Evolutionary conservation across 35 echinoderm and acorn worm genomes (phyloP).

Genomic region (Holothuria glaberrima): DNA sequence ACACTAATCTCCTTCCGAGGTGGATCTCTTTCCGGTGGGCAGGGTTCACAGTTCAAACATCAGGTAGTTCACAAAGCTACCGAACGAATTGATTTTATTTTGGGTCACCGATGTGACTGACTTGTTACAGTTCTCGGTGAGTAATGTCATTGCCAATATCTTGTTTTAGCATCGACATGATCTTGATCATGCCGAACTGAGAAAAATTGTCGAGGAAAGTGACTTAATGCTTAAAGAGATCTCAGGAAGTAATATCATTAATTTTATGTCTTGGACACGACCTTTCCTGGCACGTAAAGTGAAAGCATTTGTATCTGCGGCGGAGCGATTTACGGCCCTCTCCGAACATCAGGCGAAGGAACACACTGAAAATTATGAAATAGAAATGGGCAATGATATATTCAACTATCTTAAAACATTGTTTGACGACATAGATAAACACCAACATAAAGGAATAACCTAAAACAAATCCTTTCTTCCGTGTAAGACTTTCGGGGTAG

Average conservation of each 20-base stretch:
- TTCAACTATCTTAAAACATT: no score
- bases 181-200: constrained; percentile 54
- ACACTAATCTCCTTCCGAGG: constrained; percentile 37
- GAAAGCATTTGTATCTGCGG: constrained; percentile 29
- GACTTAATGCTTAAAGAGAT: constrained; percentile 57
- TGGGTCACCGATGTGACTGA: constrained; percentile 3
- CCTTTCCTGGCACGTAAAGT: constrained; percentile 21
- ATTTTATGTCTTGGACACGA: constrained; percentile 82
- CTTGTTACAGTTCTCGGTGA: constrained; percentile 39
- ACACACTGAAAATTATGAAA: constrained; percentile 56
- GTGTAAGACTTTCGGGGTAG: no score
- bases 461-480: no score
- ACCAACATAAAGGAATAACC: no score
- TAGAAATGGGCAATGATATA: constrained; percentile 65
- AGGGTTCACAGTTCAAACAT: constrained; percentile 49
- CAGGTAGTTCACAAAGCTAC: constrained; percentile 55
- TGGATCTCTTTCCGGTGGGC: constrained; percentile 50
- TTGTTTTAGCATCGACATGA: constrained; percentile 60
- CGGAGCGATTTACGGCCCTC: neutral
- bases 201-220: constrained; percentile 33
- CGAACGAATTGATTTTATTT: constrained; percentile 56
- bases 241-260: constrained; percentile 63
- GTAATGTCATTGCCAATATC: constrained; percentile 73
- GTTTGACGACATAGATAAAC: no score
- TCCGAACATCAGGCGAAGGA: constrained; percentile 26